Base-by-base conservation (phyloP, 2,888 invertebrate species). In the Drosophila yooni region DNA sequence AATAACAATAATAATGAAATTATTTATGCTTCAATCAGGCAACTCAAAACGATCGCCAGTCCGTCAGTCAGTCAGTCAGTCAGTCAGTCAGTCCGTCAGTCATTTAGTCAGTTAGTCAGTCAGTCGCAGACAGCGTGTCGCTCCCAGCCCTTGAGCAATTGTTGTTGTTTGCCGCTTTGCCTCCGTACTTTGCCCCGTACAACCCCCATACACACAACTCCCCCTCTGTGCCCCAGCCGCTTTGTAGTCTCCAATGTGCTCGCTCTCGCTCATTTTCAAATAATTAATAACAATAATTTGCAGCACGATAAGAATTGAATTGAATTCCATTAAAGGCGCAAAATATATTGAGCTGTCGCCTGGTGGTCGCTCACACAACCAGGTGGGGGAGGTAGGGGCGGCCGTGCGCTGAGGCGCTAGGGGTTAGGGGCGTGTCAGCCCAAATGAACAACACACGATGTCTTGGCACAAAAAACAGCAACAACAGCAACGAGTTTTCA, bases 211-310 rank as follows among this genome's bases (percentile, higher is more conserved):
- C 25, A 25, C 10, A 15, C 15, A 5, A 10, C 18, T 8, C 21
- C 15, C 27, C 46, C 46, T 21, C 33, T n/a, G 33, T 1, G 25
- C 15, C n/a, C 1, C 25, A 25, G 46, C 15, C 21, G 15, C 15
- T 25, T 25, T 46, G 21, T 43, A 21, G 21, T 43, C 21, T 13
- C 13, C 43, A 43, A 21, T 10, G 46, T n/a, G 50, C 29, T 36
- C 54, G 38, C 59, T 60, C 51, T 31, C 64, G 48, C 67, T 66
- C 67, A 65, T 70, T 79, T 83, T 83, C 75, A 83, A 82, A 91
- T 86, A 91, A 89, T 89, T 89, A 89, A 91, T 89, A 89, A 91
- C 84, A 89, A 89, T 89, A 91, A 89, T 89, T 91, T 89, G 90
- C 90, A 69, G 88, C 90, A 91, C 89, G 89, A 89, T 89, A 89